Evolutionary conservation across 2,797 vertebrate genomes (phyloP).

Genomic region (Acanthopagrus latus): DNA sequence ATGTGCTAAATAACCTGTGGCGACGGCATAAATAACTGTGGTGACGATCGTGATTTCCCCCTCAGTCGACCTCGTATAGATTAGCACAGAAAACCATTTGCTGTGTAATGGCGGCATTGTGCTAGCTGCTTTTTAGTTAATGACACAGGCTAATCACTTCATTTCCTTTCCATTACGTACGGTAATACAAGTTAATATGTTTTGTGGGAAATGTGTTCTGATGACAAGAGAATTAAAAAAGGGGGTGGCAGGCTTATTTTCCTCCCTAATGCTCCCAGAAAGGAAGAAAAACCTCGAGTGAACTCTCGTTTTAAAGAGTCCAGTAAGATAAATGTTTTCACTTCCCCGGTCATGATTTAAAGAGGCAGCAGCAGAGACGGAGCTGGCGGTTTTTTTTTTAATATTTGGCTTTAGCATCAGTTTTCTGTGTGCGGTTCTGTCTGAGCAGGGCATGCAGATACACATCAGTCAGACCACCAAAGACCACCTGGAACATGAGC

Average conservation of each 20-base stretch:
- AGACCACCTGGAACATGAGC: constrained; percentile 86
- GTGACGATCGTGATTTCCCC: constrained; percentile 9
- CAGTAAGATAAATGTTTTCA: constrained; percentile 6
- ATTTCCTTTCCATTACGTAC: constrained; percentile 57
- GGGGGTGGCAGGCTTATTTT: constrained; percentile 27
- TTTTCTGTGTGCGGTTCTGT: constrained; percentile 54
- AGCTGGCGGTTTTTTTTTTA: not conserved
- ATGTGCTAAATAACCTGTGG: constrained; percentile 33
- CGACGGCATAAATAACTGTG: constrained; percentile 15
- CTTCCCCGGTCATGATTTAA: not conserved
- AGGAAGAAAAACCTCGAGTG: not conserved
- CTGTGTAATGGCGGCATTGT: constrained; percentile 30
- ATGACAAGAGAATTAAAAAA: constrained; percentile 27
- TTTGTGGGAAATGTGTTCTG: constrained; percentile 27
- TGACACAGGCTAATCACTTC: constrained; percentile 45
- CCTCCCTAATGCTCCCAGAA: not conserved
- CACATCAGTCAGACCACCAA: constrained; percentile 88
- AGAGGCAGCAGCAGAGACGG: constrained; percentile 5
- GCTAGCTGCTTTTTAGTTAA: constrained; percentile 50
- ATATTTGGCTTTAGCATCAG: constrained; percentile 25
- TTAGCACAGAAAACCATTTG: constrained; percentile 43
- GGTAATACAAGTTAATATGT: constrained; percentile 41
- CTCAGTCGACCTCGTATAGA: constrained; percentile 27
- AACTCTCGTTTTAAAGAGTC: constrained; percentile 8
- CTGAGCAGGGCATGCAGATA: constrained; percentile 86